Evolutionary conservation across 2,113 vertebrate species (phyloP), one percentile per base, ranked within the genome.

Genomic region (Ceratotherium simum): DNA sequence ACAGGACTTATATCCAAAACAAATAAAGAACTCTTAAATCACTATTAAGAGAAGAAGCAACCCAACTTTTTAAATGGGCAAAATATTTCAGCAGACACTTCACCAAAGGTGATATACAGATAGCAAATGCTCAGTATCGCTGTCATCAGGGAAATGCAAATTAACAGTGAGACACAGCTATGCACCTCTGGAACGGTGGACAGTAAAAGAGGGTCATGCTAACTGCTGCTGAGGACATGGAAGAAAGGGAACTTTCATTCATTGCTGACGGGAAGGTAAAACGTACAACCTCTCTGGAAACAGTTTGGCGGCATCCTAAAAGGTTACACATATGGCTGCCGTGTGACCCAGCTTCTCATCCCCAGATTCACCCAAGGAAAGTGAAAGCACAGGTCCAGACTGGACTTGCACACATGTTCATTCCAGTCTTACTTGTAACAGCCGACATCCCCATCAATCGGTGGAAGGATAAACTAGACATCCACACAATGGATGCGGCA

Each of bases 401-500:
- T 48, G 33, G 33, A 14, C 51, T 6, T 10, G 6, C 0, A 0
- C 17, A 51, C 8, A 29, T 3, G 16, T 14, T n/a, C 51, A 4
- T 36, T 18, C n/a, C 33, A 25, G 10, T 23, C 8, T 2, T 25
- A 1, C 42, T 3, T 0, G 6, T 2, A 14, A 46, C 29, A 29
- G 29, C 62, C 9, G 10, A 31, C 29, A 2, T 17, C 21, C 14
- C 72, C 58, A 46, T 31, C n/a, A 1, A 4, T 2, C 12, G 51
- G 70, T 33, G 11, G 46, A 27, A 13, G 18, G 60, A 67, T 17
- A 20, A 10, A 20, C n/a, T 2, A 7, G 18, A 1, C 27, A 0
- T 13, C 54, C 48, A 5, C 6, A 0, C 4, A 4, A 16, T 1
- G 42, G 6, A n/a, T 6, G 21, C 20, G 0, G 0, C 20, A 18